Evolutionary conservation across 2,888 invertebrate genomes (phyloP).

Genomic region (Heteromurus nitidus): DNA sequence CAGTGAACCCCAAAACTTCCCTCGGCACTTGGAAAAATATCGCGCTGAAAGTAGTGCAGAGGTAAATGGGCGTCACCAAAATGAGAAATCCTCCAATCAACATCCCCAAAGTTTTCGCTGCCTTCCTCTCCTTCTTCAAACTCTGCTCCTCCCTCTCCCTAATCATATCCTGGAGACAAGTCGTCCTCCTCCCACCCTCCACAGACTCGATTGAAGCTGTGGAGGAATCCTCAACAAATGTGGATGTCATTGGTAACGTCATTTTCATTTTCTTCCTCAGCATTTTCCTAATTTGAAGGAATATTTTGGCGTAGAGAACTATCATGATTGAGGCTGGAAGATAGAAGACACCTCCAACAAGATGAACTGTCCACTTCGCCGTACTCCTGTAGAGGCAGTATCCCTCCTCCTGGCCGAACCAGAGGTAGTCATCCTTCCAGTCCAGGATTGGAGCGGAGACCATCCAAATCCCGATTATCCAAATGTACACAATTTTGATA

Average conservation of each 20-base stretch:
- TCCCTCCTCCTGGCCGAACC: not conserved
- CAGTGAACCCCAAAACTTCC: not conserved
- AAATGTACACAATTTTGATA: not conserved
- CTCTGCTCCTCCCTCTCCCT: not conserved
- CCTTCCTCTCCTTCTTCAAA: not conserved
- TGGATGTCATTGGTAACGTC: no score
- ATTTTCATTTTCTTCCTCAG: not conserved
- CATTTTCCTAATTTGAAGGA: not conserved
- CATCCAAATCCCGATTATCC: slow-evolving; percentile 19
- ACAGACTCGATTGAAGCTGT: no score
- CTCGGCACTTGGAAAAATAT: not conserved
- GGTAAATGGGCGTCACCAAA: not conserved
- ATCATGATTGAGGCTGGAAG: not conserved
- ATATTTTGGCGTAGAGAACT: not conserved
- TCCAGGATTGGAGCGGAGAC: not conserved
- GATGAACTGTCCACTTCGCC: not conserved
- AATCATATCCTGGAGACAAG: not conserved
- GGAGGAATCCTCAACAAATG: no score
- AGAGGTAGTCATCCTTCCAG: not conserved
- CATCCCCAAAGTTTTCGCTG: not conserved
- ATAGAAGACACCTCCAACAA: not conserved
- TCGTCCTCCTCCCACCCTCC: not conserved
- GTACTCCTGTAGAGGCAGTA: not conserved
- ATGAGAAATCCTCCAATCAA: slow-evolving; percentile 10
- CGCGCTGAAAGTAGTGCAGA: not conserved